phyloP scores from a whole-genome alignment of 2,888 invertebrate genomes.

The Tetragnatha montana region DNA sequence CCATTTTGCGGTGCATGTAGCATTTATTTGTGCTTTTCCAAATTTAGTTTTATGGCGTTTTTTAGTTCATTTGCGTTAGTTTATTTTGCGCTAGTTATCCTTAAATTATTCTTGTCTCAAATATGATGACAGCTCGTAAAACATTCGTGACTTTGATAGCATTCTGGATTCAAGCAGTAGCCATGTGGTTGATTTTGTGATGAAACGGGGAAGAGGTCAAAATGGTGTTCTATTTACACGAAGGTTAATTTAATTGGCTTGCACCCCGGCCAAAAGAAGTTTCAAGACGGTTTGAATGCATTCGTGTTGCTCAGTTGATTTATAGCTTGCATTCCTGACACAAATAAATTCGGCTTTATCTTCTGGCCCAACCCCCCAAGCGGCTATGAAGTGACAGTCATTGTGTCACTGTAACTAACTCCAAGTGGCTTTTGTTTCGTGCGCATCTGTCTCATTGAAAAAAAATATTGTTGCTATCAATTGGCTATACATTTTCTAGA shows the following conservation, averaged over 20 bases:
- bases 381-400: not conserved
- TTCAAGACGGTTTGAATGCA: constrained; percentile 39
- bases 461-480: too few species aligned
- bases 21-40: too few species aligned
- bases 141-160: too few species aligned
- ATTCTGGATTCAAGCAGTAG: not conserved
- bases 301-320: constrained; percentile 58
- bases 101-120: too few species aligned
- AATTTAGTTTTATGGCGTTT: too few species aligned
- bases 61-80: too few species aligned
- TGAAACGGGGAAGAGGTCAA: constrained; percentile 9
- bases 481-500: too few species aligned
- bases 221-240: constrained; percentile 24
- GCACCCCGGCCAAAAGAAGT: constrained; percentile 35
- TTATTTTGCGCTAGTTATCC: too few species aligned
- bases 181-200: not conserved
- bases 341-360: constrained; percentile 53
- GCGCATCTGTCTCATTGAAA: too few species aligned
- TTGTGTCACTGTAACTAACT: constrained; percentile 8
- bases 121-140: too few species aligned
- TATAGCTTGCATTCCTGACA: constrained; percentile 52
- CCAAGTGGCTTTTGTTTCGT: too few species aligned
- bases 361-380: constrained; percentile 25
- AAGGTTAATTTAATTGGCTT: constrained; percentile 44
- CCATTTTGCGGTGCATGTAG: too few species aligned